Conservation (phyloP, 2,113 vertebrate species). For the Poeciliopsis turrubarensis region DNA sequence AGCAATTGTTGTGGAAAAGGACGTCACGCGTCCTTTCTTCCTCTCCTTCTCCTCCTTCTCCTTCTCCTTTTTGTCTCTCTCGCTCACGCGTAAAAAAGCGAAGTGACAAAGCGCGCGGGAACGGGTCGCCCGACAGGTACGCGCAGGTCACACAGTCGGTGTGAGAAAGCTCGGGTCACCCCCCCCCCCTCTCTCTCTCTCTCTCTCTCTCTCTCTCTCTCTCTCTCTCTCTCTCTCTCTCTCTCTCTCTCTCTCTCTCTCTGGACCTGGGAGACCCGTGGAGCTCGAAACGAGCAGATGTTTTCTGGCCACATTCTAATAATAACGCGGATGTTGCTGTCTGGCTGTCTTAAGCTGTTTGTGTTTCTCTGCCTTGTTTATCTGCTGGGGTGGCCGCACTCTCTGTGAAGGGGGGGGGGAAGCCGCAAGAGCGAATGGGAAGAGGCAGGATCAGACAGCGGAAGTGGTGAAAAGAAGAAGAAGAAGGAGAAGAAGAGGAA, state of each 20-base stretch:
- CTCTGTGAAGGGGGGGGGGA: conserved; percentile 35
- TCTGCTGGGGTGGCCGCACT: conserved; percentile 35
- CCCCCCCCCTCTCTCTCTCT: not conserved
- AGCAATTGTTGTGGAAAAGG: conserved; percentile 56
- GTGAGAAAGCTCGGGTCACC: conserved; percentile 19
- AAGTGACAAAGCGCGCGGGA: not conserved
- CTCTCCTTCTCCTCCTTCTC: too few relatives aligned
- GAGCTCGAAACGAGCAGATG: conserved; percentile 55
- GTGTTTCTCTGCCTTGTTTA: conserved; percentile 55
- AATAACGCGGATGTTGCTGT: conserved; percentile 39
- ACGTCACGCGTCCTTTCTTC: conserved; percentile 35
- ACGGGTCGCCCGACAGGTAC: conserved; percentile 38
- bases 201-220: too few relatives aligned
- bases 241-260: not conserved
- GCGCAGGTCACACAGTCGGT: conserved; percentile 19
- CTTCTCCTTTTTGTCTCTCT: not conserved
- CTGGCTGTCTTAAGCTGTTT: conserved; percentile 61
- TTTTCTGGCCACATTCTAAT: conserved; percentile 27
- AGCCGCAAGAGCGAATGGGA: conserved; percentile 29
- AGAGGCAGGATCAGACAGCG: conserved; percentile 31
- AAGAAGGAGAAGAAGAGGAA: not conserved
- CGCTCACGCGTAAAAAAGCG: conserved; percentile 25
- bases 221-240: not conserved
- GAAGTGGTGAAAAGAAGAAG: conserved; percentile 25
- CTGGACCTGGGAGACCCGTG: conserved; percentile 10